Evolutionary conservation across 2,797 vertebrate species (phyloP), one percentile per base, ranked within the genome.

Genomic region (Cirrhinus mrigala): DNA sequence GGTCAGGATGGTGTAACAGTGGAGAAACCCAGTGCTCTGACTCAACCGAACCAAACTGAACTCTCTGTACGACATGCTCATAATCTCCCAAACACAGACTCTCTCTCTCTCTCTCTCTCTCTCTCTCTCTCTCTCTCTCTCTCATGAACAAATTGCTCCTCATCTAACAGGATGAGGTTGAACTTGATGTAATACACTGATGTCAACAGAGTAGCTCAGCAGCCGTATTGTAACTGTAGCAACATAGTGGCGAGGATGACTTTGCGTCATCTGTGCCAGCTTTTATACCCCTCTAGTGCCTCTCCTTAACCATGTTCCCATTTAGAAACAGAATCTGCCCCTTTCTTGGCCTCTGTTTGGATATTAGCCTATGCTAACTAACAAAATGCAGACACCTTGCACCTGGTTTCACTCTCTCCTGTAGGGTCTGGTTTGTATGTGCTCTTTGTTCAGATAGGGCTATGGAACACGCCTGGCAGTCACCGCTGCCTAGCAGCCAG

Each of bases 201-300:
- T 66, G 82, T 60, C 75, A 79, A 44, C 27, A 60, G 44, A 78
- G 76, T 81, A 73, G 74, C 29, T 74, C 82, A 83, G 15, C 70
- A 86, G 84, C 84, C 88, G 84, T 62, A 80, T 9, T 11, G 91
- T 93, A 89, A 84, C 91, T 84, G 9, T 92, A 90, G 90, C 81
- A 92, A 93, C 90, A 74, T 62, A 16, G 82, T 83, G 79, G 82
- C 81, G 68, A 76, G 66, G 87, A 82, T 88, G 79, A 79, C 85
- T 87, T 22, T 14, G 52, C 9, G 79, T 64, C 54, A 6, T 70
- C 68, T 85, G 46, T 66, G 52, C 75, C 62, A 44, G 48, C 6
- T 86, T 75, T 73, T 18, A 87, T 50, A 90, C 56, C 82, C 84
- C 83, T 86, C 79, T 89, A 87, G 85, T 86, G 90, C 92, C 92